phyloP scores from a whole-genome alignment of 2,113 vertebrate species.

The Nasalis larvatus region DNA sequence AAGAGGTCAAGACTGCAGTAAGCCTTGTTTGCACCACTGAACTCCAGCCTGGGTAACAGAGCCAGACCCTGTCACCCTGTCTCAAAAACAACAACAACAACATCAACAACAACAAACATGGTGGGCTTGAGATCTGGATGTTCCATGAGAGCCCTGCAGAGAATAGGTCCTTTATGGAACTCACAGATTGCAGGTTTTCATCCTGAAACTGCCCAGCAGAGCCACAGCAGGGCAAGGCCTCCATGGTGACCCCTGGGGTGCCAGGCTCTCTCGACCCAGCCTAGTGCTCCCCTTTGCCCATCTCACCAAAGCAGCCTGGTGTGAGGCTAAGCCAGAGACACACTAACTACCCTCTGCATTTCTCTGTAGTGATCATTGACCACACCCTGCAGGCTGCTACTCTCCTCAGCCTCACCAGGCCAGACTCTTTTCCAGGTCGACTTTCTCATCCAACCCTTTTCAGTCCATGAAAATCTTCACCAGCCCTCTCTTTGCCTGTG shows the following conservation, averaged over 20 bases:
- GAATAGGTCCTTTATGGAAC: background rate
- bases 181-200: background rate
- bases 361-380: background rate
- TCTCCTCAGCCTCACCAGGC: background rate
- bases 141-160: background rate
- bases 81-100: too few relatives aligned
- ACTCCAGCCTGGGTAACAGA: too few relatives aligned
- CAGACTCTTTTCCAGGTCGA: background rate
- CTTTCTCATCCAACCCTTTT: background rate
- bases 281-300: background rate
- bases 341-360: background rate
- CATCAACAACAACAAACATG: background rate
- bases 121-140: background rate
- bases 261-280: background rate
- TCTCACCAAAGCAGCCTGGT: background rate
- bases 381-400: background rate
- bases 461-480: background rate
- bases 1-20: too few relatives aligned
- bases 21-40: too few relatives aligned
- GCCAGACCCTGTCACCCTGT: too few relatives aligned
- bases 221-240: background rate
- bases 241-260: background rate
- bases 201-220: background rate
- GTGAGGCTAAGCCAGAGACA: background rate
- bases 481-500: background rate